Evolutionary conservation across 2,797 vertebrate genomes (phyloP).

Genomic region (Xyrichtys novacula): DNA sequence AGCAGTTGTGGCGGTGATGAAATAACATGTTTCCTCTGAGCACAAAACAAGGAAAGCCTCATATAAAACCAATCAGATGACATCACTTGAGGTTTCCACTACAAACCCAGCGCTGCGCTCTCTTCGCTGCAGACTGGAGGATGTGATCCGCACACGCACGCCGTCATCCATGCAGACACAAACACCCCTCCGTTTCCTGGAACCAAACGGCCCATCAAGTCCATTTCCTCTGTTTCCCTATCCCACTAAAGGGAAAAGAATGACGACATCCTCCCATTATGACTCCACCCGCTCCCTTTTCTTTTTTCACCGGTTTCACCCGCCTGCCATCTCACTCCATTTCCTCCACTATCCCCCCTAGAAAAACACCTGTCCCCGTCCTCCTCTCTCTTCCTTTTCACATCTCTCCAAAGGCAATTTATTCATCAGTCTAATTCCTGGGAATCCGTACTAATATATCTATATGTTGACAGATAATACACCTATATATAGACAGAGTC

Average conservation of each 20-base stretch:
- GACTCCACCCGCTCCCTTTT: constrained; percentile 38
- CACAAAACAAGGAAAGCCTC: constrained; percentile 41
- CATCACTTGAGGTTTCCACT: constrained; percentile 59
- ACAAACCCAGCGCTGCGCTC: constrained; percentile 36
- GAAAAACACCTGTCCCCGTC: constrained; percentile 46
- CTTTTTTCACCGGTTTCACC: constrained; percentile 36
- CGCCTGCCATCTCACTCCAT: constrained; percentile 58
- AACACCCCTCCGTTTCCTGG: constrained; percentile 50
- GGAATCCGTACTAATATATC: constrained; percentile 50
- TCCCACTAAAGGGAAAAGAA: constrained; percentile 62
- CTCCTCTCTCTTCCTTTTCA: constrained; percentile 29
- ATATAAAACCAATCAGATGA: constrained; percentile 55
- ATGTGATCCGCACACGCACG: constrained; percentile 14
- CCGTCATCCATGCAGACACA: constrained; percentile 37
- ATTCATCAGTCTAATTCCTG: constrained; percentile 60
- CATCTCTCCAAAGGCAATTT: constrained; percentile 58
- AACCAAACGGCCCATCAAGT: constrained; percentile 76
- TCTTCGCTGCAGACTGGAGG: constrained; percentile 26
- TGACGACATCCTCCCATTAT: constrained; percentile 70
- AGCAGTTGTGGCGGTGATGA: constrained; percentile 1
- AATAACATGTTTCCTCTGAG: constrained; percentile 39
- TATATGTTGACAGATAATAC: constrained; percentile 35
- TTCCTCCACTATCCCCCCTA: constrained; percentile 41
- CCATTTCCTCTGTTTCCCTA: constrained; percentile 60
- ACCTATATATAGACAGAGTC: constrained; percentile 22